Conservation (phyloP, 2,113 vertebrate genomes). For the Hemiprocne comata region DNA sequence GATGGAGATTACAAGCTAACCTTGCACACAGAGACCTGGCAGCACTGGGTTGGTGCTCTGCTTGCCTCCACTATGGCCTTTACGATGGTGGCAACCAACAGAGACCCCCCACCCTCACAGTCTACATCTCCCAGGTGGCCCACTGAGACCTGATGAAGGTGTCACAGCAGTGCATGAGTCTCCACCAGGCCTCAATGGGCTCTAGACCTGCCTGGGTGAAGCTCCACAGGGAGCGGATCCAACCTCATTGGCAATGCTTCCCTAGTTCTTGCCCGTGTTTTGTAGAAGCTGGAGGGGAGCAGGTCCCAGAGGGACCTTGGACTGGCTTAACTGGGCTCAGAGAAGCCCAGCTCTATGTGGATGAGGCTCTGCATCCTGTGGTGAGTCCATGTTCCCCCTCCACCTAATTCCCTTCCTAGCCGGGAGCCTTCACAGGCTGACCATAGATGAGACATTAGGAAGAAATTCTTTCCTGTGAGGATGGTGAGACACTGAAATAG, state of each 20-base stretch:
- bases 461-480: too few species aligned
- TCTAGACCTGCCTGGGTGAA: neutral
- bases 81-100: neutral
- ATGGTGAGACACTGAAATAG: too few species aligned
- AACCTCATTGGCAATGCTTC: neutral
- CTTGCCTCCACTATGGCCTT: neutral
- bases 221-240: neutral
- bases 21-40: accelerated
- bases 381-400: neutral
- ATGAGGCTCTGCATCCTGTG: accelerated
- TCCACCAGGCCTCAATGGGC: neutral
- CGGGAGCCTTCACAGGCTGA: neutral
- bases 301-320: neutral
- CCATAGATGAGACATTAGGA: too few species aligned
- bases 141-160: neutral
- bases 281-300: accelerated
- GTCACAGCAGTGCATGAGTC: neutral
- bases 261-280: accelerated
- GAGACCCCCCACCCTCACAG: neutral
- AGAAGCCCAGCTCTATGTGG: neutral
- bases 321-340: neutral
- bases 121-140: neutral
- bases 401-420: neutral
- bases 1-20: neutral
- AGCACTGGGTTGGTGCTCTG: neutral